Conservation (phyloP, 2,797 vertebrate species). For the Prunella strophiata region DNA sequence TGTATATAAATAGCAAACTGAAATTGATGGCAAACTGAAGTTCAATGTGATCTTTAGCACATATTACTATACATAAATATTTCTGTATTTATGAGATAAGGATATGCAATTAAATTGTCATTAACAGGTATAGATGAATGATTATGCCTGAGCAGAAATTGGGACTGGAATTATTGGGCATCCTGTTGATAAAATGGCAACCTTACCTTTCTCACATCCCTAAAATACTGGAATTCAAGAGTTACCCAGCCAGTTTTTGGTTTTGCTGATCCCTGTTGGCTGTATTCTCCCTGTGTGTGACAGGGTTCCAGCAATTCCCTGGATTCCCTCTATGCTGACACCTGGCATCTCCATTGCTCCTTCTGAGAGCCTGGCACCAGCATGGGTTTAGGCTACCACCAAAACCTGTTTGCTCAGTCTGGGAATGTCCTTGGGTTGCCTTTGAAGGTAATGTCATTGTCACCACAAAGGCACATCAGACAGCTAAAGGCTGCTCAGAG, state of each 20-base stretch:
- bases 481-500: not conserved
- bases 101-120: conserved; percentile 55
- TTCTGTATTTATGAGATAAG: conserved; percentile 41
- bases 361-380: not conserved
- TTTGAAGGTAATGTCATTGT: not conserved
- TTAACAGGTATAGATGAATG: conserved; percentile 15
- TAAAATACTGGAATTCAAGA: not conserved
- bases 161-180: not conserved
- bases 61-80: conserved; percentile 36
- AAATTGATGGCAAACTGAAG: conserved; percentile 60
- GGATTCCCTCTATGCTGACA: not conserved
- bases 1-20: conserved; percentile 61
- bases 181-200: not conserved
- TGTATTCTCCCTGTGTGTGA: not conserved
- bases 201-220: not conserved
- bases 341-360: not conserved
- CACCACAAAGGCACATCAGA: not conserved
- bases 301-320: not conserved
- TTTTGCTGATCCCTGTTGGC: not conserved
- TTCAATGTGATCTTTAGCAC: conserved; percentile 54
- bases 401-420: not conserved
- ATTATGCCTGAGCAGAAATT: not conserved
- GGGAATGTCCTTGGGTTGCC: not conserved
- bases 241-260: not conserved
- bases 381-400: not conserved